Base-by-base conservation (phyloP, 2,888 invertebrate genomes). In the Torymus aiolomorphi region DNA sequence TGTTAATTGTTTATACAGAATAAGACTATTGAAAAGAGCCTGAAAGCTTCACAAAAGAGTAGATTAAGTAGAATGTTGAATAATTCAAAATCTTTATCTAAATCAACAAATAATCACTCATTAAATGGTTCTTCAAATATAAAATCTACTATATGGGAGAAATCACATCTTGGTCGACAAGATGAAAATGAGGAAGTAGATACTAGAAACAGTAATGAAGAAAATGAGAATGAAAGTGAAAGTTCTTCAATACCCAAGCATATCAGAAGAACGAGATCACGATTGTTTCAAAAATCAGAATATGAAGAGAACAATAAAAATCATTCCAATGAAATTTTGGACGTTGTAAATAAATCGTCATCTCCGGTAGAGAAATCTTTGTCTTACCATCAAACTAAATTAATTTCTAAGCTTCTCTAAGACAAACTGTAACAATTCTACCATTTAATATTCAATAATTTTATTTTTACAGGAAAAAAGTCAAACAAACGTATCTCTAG, bases 171-270 rank as follows among this genome's bases (percentile, higher is more conserved):
- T 31, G 2, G 31, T 31, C 31, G 2, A 31, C 31, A 31, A 31
- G 31, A 31, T 31, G 31, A 31, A 31, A 31, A 8, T 31, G 8
- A 31, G 2, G 13, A n/a, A 62, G n/a, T 2, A 2, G 3, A 52
- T 24, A 62, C 2, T 16, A 8, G 18, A 13, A 61, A 61, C 13
- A 14, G 51, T 12, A 14, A 42, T 5, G 24, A 67, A 54, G 20
- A 24, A 42, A 54, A 16, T 52, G 11, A 14, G 56, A 14, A 20
- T 49, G 70, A 59, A 8, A 42, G 24, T 20, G 49, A 79, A 66
- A 31, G 51, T 24, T 66, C 61, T 24, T 11, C 70, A 20, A 73
- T 31, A 20, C 76, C 13, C 18, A 66, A 79, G 67, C 5, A 65
- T 4, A 65, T 54, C 14, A 69, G 52, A 31, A 61, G 63, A 69